Evolutionary conservation across 1,140 invertebrate species (phyloP), one percentile per base, ranked within the genome.

Genomic region (Grapholita molesta): DNA sequence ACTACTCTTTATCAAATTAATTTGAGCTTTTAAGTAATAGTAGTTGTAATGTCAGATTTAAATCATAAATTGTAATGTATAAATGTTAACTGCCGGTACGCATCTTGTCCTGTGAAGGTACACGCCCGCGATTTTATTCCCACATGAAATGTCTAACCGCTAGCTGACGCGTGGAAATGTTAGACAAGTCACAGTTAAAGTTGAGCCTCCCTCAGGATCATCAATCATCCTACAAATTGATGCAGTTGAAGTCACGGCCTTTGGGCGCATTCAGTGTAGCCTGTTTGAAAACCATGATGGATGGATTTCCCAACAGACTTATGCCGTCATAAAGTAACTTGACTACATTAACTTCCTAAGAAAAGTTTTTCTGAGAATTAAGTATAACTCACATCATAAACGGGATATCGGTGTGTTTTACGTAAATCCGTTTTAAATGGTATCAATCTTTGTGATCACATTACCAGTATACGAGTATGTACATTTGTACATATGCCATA

Each of bases 221-320:
- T 57, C 53, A 57, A 57, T 57, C 53, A 57, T 57, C 23, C 12
- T 57, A 25, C 53, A 57, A 57, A 57, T 57, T 57, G 53, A 24
- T 57, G 53, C 53, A 57, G 53, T 28, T 57, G 53, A 3, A 57
- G 53, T 28, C 53, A 9, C 53, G 53, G 53, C 53, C 53, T 48
- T 48, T 48, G 42, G 53, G n/a, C 53, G 35, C 35, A 42, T 57
- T 28, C 53, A 12, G 48, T 53, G 15, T 57, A 28, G 24, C 53
- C 21, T 15, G 42, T 9, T 21, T 48, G 42, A 48, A 48, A 48
- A 48, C 42, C 53, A 28, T 57, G 53, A 57, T 57, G 53, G 53
- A 57, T 57, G 53, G 42, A 21, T 48, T 48, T 21, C 18, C 21
- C n/a, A 48, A 38, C 8, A 48, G 42, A 48, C 42, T 21, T 48